Evolutionary conservation across 2,113 vertebrate species (phyloP).

Genomic region (Probosciger aterrimus): DNA sequence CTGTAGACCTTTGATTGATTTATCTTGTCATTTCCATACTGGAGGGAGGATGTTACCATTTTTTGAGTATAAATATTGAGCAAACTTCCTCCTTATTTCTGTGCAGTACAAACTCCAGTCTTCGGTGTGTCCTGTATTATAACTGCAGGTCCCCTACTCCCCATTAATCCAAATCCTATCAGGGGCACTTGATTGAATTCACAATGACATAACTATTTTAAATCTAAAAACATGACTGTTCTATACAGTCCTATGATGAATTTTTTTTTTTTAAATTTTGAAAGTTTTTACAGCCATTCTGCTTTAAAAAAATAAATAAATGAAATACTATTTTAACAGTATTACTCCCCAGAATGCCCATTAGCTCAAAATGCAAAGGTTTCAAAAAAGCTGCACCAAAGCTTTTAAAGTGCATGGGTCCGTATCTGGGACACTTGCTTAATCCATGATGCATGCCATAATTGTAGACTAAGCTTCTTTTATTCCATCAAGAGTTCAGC

Average conservation of each 20-base stretch:
- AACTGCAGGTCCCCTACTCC: neutral
- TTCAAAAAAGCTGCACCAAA: neutral
- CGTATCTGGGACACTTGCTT: neutral
- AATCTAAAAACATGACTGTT: neutral
- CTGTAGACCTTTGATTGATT: constrained; percentile 71
- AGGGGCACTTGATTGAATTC: neutral
- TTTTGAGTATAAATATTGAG: constrained; percentile 25
- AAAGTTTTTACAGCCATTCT: neutral
- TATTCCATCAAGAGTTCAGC: neutral
- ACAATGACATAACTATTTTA: neutral
- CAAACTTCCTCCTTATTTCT: constrained; percentile 4
- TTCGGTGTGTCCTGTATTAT: neutral
- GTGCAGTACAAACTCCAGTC: neutral
- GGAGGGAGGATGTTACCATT: neutral
- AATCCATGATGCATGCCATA: neutral
- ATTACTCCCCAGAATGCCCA: neutral
- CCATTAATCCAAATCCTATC: neutral
- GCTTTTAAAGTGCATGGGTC: neutral
- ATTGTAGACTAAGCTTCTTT: neutral
- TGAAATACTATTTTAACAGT: neutral
- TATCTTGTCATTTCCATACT: constrained; percentile 70
- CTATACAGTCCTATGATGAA: neutral
- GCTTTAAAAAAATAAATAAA: neutral
- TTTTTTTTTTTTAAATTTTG: neutral
- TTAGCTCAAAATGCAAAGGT: neutral